Conservation (phyloP, 1,140 invertebrate genomes). For the Monochamus saltuarius region DNA sequence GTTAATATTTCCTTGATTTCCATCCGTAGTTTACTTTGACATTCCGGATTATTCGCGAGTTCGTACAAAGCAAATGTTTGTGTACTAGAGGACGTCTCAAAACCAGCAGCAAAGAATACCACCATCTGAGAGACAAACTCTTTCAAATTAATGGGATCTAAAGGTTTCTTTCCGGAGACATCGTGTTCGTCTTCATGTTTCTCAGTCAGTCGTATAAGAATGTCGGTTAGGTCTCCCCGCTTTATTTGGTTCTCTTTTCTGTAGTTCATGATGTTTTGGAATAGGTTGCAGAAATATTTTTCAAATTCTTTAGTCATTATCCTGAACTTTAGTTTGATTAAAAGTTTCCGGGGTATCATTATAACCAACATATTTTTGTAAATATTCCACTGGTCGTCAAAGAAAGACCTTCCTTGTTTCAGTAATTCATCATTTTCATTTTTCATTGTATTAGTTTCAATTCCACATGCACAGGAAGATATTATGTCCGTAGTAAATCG, state of each 20-base stretch:
- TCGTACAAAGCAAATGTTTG: constrained; percentile 56
- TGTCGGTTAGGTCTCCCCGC: constrained; percentile 22
- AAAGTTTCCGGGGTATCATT: no score
- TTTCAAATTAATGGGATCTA: constrained; percentile 28
- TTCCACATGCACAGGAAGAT: constrained; percentile 51
- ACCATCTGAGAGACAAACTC: constrained; percentile 50
- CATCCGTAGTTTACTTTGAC: constrained; percentile 52
- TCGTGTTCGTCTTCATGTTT: constrained; percentile 20
- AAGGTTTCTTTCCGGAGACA: constrained; percentile 19
- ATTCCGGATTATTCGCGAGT: constrained; percentile 51
- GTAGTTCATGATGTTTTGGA: constrained; percentile 17
- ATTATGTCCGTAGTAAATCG: no score
- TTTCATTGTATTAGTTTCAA: constrained; percentile 51
- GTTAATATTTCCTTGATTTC: constrained; percentile 54
- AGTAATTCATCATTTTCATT: constrained; percentile 53
- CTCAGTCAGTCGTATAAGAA: constrained; percentile 22
- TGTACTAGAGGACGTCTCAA: constrained; percentile 56
- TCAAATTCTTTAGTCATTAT: no score
- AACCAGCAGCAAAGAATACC: constrained; percentile 57
- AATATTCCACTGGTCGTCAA: no score
- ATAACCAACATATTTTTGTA: no score
- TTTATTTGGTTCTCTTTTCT: constrained; percentile 12
- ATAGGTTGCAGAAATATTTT: constrained; percentile 26
- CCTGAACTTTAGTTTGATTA: no score
- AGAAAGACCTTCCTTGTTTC: no score